phyloP scores from a whole-genome alignment of 2,797 vertebrate species.

The Diglossa cyanea region DNA sequence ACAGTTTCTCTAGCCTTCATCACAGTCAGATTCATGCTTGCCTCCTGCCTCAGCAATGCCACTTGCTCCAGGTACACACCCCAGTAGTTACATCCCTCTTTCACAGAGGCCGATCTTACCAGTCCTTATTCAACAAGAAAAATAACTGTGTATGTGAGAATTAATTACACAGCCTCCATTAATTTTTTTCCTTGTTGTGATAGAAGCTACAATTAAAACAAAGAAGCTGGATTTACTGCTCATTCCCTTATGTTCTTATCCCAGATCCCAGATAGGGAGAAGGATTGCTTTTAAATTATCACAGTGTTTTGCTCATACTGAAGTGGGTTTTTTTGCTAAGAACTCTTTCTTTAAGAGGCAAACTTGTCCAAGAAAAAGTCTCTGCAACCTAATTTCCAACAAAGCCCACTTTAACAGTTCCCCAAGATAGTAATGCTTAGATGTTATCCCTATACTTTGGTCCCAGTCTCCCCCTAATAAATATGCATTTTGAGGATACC shows the following conservation, averaged over 20 bases:
- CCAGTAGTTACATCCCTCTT: neutral
- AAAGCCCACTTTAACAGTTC: neutral
- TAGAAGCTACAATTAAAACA: neutral
- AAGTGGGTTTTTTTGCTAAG: neutral
- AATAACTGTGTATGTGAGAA: neutral
- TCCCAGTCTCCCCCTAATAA: neutral
- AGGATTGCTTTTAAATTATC: neutral
- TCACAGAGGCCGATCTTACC: neutral
- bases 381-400: neutral
- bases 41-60: neutral
- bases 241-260: neutral
- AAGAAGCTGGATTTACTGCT: neutral
- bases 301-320: neutral
- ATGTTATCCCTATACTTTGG: neutral
- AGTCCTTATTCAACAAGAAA: neutral
- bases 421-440: neutral
- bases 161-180: neutral
- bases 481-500: neutral
- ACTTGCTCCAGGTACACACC: neutral
- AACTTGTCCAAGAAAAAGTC: neutral
- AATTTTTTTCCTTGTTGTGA: conserved; percentile 15
- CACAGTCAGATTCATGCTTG: neutral
- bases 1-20: neutral
- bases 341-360: neutral
- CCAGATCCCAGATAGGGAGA: neutral